Evolutionary conservation across 2,888 invertebrate species (phyloP).

Genomic region (Slavum lentiscoides): DNA sequence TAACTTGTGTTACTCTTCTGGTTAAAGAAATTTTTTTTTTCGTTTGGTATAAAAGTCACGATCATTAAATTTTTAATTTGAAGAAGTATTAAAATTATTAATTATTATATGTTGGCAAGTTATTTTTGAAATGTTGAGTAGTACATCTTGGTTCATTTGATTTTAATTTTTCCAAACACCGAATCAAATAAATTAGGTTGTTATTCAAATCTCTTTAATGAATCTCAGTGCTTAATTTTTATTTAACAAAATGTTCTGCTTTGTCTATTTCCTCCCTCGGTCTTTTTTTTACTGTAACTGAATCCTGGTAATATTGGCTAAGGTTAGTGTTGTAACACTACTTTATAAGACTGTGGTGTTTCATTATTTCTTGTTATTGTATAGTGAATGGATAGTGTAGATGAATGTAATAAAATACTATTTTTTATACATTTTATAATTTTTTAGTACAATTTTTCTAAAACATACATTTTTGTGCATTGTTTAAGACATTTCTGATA

Average conservation of each 20-base stretch:
- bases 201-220: constrained; percentile 40
- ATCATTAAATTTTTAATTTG: too few relatives aligned
- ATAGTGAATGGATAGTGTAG: constrained; percentile 41
- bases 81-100: too few relatives aligned
- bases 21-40: too few relatives aligned
- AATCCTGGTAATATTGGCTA: constrained; percentile 18
- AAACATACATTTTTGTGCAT: constrained; percentile 32
- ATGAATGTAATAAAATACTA: constrained; percentile 48
- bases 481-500: constrained; percentile 11
- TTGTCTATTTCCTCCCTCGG: constrained; percentile 1
- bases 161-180: not conserved
- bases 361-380: constrained; percentile 44
- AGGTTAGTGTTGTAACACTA: constrained; percentile 46
- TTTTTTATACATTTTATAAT: constrained; percentile 54
- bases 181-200: not conserved
- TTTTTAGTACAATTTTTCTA: constrained; percentile 50
- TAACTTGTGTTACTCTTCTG: too few relatives aligned
- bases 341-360: constrained; percentile 50
- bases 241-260: constrained; percentile 16
- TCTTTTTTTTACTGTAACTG: constrained; percentile 3
- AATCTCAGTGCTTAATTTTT: constrained; percentile 42
- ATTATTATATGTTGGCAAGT: too few relatives aligned
- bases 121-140: too few relatives aligned
- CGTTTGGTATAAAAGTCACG: too few relatives aligned
- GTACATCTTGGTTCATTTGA: not conserved